Percentiles rank a stretch among this genome's conserved stretches.
phyloP scores from a whole-genome alignment of 2,113 vertebrate genomes.

The Bucco capensis region DNA sequence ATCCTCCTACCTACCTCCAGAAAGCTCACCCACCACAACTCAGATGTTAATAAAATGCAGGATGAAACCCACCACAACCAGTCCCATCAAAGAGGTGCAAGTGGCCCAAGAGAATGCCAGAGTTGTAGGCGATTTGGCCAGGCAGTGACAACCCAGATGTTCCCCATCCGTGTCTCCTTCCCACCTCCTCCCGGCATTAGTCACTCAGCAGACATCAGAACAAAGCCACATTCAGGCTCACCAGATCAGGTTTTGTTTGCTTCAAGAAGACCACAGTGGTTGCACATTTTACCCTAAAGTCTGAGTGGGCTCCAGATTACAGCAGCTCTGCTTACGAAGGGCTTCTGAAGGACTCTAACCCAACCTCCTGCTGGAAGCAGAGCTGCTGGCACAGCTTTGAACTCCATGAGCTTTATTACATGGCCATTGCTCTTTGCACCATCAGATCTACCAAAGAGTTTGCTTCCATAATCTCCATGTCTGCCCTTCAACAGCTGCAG shows the following conservation, averaged over 20 bases:
- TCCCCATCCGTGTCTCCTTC: background rate
- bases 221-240: conserved; percentile 45
- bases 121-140: background rate
- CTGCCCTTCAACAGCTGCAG: background rate
- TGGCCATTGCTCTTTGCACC: background rate
- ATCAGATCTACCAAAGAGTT: background rate
- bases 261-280: conserved; percentile 24
- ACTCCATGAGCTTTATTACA: background rate
- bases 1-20: background rate
- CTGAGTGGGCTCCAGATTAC: background rate
- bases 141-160: conserved; percentile 35
- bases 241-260: conserved; percentile 46
- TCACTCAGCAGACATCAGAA: conserved; percentile 46
- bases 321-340: background rate
- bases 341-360: background rate
- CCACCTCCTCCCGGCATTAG: conserved; percentile 37
- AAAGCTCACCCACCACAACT: background rate
- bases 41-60: background rate
- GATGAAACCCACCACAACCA: background rate
- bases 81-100: background rate
- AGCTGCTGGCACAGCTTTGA: background rate
- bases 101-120: background rate
- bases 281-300: background rate
- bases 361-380: background rate
- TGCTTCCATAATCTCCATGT: background rate